These are phyloP conservation scores for Coleophora flavipennella DNA, from an alignment of 2,888 invertebrate genomes.

Conservation along the genomic window DNA sequence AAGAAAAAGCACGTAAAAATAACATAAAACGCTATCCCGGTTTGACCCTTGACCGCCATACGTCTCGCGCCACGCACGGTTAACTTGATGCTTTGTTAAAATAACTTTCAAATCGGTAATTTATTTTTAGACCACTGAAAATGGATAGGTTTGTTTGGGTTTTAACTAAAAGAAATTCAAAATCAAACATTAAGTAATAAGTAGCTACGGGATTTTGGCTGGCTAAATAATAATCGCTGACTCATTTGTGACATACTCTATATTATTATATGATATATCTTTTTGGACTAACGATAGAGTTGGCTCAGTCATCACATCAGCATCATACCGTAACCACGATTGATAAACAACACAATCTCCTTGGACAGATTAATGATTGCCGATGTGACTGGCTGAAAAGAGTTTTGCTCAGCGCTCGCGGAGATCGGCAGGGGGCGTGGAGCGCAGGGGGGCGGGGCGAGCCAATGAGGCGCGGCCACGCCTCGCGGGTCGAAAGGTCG, in stretches of 20 bases:
- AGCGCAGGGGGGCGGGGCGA: conserved; percentile 42
- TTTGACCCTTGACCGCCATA: conserved; percentile 30
- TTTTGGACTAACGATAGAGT: too few species aligned
- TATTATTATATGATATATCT: neutral
- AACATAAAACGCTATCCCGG: conserved; percentile 23
- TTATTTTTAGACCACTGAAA: too few species aligned
- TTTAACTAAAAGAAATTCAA: neutral
- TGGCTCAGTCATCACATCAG: too few species aligned
- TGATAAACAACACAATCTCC: conserved; percentile 17
- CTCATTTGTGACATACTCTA: neutral
- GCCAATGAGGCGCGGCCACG: conserved; percentile 65
- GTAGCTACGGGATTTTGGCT: too few species aligned
- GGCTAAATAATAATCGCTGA: too few species aligned
- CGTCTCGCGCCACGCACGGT: conserved; percentile 4
- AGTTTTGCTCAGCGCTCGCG: conserved; percentile 22
- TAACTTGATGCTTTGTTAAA: conserved; percentile 11
- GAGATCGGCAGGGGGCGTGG: conserved; percentile 37
- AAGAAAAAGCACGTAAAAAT: conserved; percentile 33
- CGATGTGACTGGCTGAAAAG: conserved; percentile 2
- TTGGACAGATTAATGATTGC: conserved; percentile 1
- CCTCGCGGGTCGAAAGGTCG: conserved; percentile 66
- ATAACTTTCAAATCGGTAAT: neutral
- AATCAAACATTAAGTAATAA: too few species aligned
- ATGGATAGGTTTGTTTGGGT: too few species aligned
- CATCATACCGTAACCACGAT: too few species aligned